These are phyloP conservation scores for Capitulum mitella DNA, from an alignment of 2,888 invertebrate genomes.

Conservation along the genomic window DNA sequence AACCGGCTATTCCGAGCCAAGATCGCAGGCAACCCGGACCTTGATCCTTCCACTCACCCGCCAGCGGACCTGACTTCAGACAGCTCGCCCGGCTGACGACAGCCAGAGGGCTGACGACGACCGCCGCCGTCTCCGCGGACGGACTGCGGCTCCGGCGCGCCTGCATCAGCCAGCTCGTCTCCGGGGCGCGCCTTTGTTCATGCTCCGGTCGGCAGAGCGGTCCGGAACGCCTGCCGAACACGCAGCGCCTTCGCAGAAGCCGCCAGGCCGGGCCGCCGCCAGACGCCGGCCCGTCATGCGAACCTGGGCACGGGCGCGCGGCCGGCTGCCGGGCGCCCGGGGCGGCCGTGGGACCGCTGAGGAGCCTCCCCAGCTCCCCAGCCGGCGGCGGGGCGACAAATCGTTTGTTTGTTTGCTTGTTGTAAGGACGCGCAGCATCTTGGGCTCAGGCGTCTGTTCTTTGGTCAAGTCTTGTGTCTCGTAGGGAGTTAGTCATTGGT, in stretches of 20 bases:
- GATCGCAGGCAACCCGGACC: too few relatives aligned
- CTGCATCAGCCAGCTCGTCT: background rate
- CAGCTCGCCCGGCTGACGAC: too few relatives aligned
- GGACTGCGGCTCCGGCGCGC: background rate
- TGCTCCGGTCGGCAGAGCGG: background rate
- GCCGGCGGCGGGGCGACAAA: too few relatives aligned
- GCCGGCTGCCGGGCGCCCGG: background rate
- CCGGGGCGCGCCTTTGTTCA: background rate
- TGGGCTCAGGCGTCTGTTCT: too few relatives aligned
- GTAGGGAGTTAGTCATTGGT: too few relatives aligned
- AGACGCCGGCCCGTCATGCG: background rate
- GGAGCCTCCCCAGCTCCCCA: too few relatives aligned
- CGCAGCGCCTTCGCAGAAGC: background rate
- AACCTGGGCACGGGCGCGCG: background rate
- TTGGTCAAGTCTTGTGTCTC: too few relatives aligned
- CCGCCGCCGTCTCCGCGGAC: too few relatives aligned
- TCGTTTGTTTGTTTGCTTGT: too few relatives aligned
- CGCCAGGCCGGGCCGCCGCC: background rate
- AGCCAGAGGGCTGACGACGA: background rate
- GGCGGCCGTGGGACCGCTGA: too few relatives aligned
- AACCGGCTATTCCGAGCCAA: background rate
- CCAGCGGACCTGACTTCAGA: background rate
- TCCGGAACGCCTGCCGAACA: background rate
- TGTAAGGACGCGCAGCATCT: too few relatives aligned
- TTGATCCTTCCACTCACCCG: background rate